phyloP scores from a whole-genome alignment of 2,113 vertebrate species.

The Centropristis striata region DNA sequence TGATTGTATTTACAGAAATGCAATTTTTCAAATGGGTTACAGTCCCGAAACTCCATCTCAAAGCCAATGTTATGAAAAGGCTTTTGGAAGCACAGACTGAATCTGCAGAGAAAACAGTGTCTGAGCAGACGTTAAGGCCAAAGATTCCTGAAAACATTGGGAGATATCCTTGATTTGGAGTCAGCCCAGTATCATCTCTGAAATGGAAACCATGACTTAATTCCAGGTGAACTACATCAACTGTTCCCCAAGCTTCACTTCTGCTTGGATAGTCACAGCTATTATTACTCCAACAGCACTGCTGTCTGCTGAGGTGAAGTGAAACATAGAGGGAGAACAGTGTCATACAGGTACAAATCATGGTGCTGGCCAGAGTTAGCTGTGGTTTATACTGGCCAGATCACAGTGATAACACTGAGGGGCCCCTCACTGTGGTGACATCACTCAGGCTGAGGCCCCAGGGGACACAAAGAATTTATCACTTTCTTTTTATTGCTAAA shows the following conservation, averaged over 20 bases:
- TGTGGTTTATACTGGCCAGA: neutral
- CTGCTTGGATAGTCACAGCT: neutral
- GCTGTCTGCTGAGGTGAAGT: neutral
- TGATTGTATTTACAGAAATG: constrained; percentile 30
- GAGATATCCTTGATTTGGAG: constrained; percentile 12
- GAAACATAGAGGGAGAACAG: neutral
- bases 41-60: constrained; percentile 14
- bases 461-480: constrained; percentile 49
- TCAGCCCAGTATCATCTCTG: constrained; percentile 5
- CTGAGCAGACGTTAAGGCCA: constrained; percentile 22
- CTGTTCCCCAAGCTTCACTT: neutral
- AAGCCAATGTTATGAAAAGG: constrained; percentile 14
- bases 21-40: constrained; percentile 13
- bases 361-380: neutral
- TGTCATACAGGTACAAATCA: constrained; percentile 22
- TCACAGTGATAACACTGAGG: neutral
- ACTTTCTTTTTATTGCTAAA: constrained; percentile 66
- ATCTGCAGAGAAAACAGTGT: constrained; percentile 20
- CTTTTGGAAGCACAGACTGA: constrained; percentile 11
- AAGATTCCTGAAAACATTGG: constrained; percentile 21
- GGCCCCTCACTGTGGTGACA: constrained; percentile 48
- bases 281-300: neutral
- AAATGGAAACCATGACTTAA: constrained; percentile 52
- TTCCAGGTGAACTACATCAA: constrained; percentile 35
- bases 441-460: constrained; percentile 32